A percentile compares a stretch with the other conserved stretches of the same genome.
These are phyloP conservation scores for Tetheella fluctuosa DNA, from an alignment of 2,888 invertebrate species.

Conservation along the genomic window DNA sequence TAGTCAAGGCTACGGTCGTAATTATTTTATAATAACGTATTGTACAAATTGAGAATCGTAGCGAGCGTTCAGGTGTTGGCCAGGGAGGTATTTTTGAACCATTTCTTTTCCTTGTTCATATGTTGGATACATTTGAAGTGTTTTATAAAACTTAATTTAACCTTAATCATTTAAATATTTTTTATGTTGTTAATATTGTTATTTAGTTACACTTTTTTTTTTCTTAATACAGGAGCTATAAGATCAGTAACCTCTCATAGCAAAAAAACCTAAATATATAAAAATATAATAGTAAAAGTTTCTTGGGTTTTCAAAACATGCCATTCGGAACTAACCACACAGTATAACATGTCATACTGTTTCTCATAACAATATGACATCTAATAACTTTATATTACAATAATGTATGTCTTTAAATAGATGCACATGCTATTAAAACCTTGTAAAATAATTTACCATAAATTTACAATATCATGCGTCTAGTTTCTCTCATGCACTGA, in stretches of 20 bases:
- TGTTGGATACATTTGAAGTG: background rate
- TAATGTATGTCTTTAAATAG: background rate
- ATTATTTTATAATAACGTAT: background rate
- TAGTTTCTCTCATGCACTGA: background rate
- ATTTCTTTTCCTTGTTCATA: background rate
- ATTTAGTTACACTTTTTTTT: too few species aligned
- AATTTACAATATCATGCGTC: background rate
- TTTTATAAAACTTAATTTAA: background rate
- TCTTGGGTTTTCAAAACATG: too few species aligned
- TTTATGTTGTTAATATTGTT: too few species aligned
- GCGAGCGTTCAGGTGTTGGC: background rate
- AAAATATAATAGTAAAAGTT: too few species aligned
- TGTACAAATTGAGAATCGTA: background rate
- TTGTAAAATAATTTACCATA: background rate
- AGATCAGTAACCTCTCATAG: too few species aligned
- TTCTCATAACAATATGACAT: too few species aligned
- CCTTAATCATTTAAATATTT: background rate
- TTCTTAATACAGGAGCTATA: too few species aligned
- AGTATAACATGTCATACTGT: too few species aligned
- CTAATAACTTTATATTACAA: too few species aligned
- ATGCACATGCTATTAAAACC: background rate
- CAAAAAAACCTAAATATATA: too few species aligned
- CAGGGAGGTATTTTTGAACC: background rate
- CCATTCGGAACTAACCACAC: too few species aligned
- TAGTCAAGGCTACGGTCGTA: background rate